A percentile compares a stretch with the other conserved stretches of the same genome.
phyloP scores from a whole-genome alignment of 2,797 vertebrate genomes.

The Mormyrus hasselquistii region DNA sequence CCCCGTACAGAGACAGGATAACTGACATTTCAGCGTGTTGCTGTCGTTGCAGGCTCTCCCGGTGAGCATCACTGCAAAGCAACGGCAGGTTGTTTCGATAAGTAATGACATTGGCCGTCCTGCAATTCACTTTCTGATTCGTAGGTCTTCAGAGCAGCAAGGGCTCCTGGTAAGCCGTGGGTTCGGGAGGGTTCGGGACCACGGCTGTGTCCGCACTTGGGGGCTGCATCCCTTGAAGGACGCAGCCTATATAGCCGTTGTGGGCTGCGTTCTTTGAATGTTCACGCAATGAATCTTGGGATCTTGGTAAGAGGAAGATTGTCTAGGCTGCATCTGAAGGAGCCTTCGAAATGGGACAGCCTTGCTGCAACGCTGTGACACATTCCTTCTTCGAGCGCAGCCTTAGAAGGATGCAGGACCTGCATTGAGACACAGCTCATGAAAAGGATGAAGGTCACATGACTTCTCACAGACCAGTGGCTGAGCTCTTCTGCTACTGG shows the following conservation, averaged over 20 bases:
- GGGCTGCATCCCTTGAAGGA: neutral
- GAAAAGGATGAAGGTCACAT: neutral
- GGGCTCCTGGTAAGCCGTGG: too few species aligned
- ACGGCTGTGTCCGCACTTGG: neutral
- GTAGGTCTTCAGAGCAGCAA: neutral
- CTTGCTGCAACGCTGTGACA: neutral
- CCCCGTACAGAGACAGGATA: neutral
- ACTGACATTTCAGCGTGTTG: neutral
- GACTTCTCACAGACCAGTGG: neutral
- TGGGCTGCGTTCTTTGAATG: neutral
- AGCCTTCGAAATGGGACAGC: neutral
- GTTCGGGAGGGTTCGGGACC: neutral
- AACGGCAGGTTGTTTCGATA: neutral
- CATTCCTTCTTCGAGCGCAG: neutral
- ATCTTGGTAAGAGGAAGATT: neutral
- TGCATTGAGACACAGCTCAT: neutral
- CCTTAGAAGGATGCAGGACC: neutral
- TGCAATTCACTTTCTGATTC: neutral
- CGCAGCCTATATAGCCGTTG: too few species aligned
- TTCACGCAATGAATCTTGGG: neutral
- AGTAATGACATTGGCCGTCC: neutral
- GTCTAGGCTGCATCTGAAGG: neutral
- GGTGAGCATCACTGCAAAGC: neutral
- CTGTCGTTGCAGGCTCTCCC: neutral
- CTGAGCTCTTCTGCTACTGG: neutral